Evolutionary conservation across 1,140 invertebrate species (phyloP).

Genomic region (Vollenhovia emeryi): DNA sequence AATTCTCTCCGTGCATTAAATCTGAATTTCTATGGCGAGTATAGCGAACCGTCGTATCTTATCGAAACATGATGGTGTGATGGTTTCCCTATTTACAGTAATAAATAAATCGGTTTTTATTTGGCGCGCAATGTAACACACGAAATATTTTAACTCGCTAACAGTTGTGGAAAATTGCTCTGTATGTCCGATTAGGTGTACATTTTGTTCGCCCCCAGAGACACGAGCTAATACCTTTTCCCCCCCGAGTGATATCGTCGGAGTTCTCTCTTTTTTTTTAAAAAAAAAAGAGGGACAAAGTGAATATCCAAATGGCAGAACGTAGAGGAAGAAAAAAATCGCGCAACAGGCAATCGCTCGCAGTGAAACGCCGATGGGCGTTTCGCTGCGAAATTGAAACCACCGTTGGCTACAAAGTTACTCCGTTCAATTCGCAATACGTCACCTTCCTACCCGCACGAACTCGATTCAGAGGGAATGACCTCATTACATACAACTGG

Average conservation of each 20-base stretch:
- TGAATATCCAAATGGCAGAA: slow-evolving; percentile 37
- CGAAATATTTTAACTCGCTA: too few species aligned
- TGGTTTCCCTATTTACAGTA: too few species aligned
- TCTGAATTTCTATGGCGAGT: too few species aligned
- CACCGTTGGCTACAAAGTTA: slow-evolving; percentile 65
- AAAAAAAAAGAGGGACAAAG: not conserved
- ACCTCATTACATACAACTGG: slow-evolving; percentile 69
- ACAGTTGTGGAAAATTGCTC: not conserved
- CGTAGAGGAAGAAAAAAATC: slow-evolving; percentile 24
- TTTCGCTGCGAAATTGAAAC: slow-evolving; percentile 69
- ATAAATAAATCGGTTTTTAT: too few species aligned
- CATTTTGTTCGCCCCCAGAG: not conserved
- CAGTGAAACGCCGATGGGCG: slow-evolving; percentile 34
- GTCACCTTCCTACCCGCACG: slow-evolving; percentile 71
- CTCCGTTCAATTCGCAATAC: slow-evolving; percentile 64
- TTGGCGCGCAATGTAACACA: too few species aligned
- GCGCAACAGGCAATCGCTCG: slow-evolving; percentile 34
- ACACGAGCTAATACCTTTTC: not conserved
- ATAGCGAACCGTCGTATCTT: too few species aligned
- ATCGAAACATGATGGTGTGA: too few species aligned
- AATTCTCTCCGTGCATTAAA: too few species aligned
- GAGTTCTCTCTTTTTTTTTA: not conserved
- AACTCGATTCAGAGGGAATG: slow-evolving; percentile 72
- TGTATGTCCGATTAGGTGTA: not conserved
- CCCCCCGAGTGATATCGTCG: not conserved